A percentile compares a stretch with the other conserved stretches of the same genome.
Evolutionary conservation across 2,888 invertebrate species (phyloP).

Genomic region (Asteroscopus sphinx): DNA sequence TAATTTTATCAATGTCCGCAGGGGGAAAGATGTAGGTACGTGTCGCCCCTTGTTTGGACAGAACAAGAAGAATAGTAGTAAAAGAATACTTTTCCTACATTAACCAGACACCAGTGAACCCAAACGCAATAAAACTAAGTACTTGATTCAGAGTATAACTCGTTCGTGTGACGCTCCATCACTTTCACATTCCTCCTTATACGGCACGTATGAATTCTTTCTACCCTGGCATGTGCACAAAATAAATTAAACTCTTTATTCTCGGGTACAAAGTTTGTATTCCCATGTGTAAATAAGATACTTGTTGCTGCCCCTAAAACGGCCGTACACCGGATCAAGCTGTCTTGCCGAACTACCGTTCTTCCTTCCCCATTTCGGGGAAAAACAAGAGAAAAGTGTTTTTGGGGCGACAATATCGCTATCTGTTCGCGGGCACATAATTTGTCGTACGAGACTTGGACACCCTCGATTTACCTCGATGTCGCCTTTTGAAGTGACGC

Average conservation of each 20-base stretch:
- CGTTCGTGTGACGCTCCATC: slow-evolving; percentile 71
- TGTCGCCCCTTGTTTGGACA: slow-evolving; percentile 1
- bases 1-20: not conserved
- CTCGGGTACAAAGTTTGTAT: slow-evolving; percentile 69
- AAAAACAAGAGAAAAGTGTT: slow-evolving; percentile 84
- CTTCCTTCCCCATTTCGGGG: slow-evolving; percentile 79
- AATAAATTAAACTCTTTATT: slow-evolving; percentile 69
- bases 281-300: slow-evolving; percentile 68
- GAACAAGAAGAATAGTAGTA: slow-evolving; percentile 7
- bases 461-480: slow-evolving; percentile 62
- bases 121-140: slow-evolving; percentile 65
- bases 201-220: slow-evolving; percentile 77
- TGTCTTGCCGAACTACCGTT: slow-evolving; percentile 83
- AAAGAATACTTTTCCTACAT: slow-evolving; percentile 19
- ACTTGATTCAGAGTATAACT: slow-evolving; percentile 67
- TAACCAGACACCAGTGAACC: slow-evolving; percentile 26
- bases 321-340: slow-evolving; percentile 82
- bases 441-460: slow-evolving; percentile 78
- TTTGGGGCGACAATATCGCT: slow-evolving; percentile 80
- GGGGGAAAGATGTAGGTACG: not conserved
- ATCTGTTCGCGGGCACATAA: slow-evolving; percentile 81
- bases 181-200: slow-evolving; percentile 79
- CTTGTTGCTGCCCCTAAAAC: slow-evolving; percentile 85
- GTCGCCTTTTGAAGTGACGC: slow-evolving; percentile 62
- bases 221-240: slow-evolving; percentile 46